Base-by-base conservation (phyloP, 2,797 vertebrate genomes). In the Danio kyathit region DNA sequence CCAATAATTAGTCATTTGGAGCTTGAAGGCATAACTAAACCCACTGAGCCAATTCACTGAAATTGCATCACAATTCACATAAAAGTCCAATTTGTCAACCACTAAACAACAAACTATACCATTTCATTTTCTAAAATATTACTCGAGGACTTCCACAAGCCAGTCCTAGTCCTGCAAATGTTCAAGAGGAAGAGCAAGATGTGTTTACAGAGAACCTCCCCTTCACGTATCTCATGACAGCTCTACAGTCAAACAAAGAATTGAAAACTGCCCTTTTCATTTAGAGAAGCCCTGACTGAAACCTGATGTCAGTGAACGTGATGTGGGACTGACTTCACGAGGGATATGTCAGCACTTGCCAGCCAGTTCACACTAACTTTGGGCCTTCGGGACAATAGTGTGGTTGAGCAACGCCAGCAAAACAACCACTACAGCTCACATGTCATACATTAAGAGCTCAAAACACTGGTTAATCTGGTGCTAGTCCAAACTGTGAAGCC, bases 331-430 rank as follows among this genome's bases (percentile, higher is more conserved):
- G 74, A 29, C 29, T 29, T 29, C 52, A 57, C 41, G n/a, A 64
- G 48, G 69, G 61, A 74, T 76, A 43, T 82, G 83, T 77, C 86
- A 79, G 80, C 86, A 78, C 82, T 83, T 83, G 84, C 63, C 72
- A 61, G 46, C 9, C 56, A 54, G 38, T 38, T 52, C 81, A 48
- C 17, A 48, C 57, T 43, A 52, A 71, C 70, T 76, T 59, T 38
- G 41, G 71, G 38, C 16, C 40, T 61, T 64, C 6, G 67, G 17
- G 60, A 84, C 21, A 80, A 73, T 52, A 51, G 43, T 21, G 29
- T 17, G 21, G 63, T 78, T 59, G 65, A 84, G 84, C 82, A 60
- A 76, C 4, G 7, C 14, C 7, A 60, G 41, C n/a, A 10, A 59
- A 77, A 67, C 63, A 54, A 72, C 52, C 56, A 49, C 17, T 9